Percentiles rank a stretch among this genome's conserved stretches.
phyloP scores from a whole-genome alignment of 1,140 invertebrate genomes.

The Copidosoma floridanum region DNA sequence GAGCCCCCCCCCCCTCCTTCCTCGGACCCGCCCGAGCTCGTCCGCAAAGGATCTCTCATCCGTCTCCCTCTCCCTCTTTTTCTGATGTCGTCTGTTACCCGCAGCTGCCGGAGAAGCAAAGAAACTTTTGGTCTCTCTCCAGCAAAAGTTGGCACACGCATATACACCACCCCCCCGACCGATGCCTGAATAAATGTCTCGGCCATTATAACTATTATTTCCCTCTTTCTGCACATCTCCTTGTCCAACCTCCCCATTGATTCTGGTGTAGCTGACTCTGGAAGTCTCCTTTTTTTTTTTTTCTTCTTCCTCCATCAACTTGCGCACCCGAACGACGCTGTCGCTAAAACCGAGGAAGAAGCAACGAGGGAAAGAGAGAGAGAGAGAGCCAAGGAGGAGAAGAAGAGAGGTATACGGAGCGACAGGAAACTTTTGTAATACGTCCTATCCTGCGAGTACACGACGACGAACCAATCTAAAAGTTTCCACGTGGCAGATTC shows the following conservation, averaged over 20 bases:
- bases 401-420: constrained; percentile 28
- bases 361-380: too few relatives aligned
- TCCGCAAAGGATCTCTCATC: too few relatives aligned
- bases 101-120: not conserved
- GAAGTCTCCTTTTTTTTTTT: not conserved
- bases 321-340: too few relatives aligned
- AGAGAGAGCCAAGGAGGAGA: constrained; percentile 13
- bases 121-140: constrained; percentile 51
- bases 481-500: constrained; percentile 26
- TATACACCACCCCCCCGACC: constrained; percentile 19
- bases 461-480: constrained; percentile 34
- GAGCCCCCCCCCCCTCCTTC: constrained; percentile 7
- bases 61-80: too few relatives aligned
- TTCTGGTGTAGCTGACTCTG: too few relatives aligned
- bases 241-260: too few relatives aligned
- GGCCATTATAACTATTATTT: constrained; percentile 44
- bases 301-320: not conserved
- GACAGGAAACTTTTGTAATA: constrained; percentile 42
- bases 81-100: too few relatives aligned
- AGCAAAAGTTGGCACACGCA: constrained; percentile 51
- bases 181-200: constrained; percentile 49
- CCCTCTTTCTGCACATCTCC: constrained; percentile 15
- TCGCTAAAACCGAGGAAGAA: too few relatives aligned
- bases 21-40: not conserved
- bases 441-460: constrained; percentile 25